Base-by-base conservation (phyloP, 2,113 vertebrate genomes). In the Sporophila hypoxantha region DNA sequence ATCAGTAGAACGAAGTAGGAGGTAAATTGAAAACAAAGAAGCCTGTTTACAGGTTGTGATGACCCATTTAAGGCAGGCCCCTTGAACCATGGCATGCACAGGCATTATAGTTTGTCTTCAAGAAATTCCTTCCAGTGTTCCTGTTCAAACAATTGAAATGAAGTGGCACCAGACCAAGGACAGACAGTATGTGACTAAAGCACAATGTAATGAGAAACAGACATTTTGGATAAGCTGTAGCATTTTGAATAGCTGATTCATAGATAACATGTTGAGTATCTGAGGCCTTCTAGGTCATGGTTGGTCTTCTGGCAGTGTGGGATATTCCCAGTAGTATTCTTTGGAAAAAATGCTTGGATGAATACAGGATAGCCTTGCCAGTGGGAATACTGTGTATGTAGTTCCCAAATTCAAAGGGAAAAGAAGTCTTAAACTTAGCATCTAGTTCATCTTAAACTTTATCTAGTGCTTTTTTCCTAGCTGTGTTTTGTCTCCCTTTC, bases 151-250 rank as follows among this genome's bases (percentile, higher is more conserved):
- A 77, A 21, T 61, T 87, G 71, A 92, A 82, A 80, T 75, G 37
- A 85, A 65, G 55, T 92, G 85, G 82, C 89, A 85, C 36, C 73
- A 73, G 82, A 77, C 75, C 85, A 92, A 90, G 85, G 71, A 75
- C 88, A 75, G 87, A 77, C 87, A 93, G 76, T 75, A 20, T 88
- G 87, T 88, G 79, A 77, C 74, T 94, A 46, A 81, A 85, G 59
- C 68, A 80, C 56, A 75, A 4, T 67, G 44, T 81, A 89, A 87
- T 73, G 83, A 88, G 85, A 91, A 92, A 67, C 74, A 85, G 82
- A 25, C 71, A 17, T 71, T 86, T 57, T 75, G 66, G 46, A 46
- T 93, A 89, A 84, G 46, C 62, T 78, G 37, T 36, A 56, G 42
- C 46, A 69, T 34, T 79, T 46, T 57, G 49, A 95, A 44, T 62